Percentiles rank a stretch among this genome's conserved stretches.
Evolutionary conservation across 2,113 vertebrate genomes (phyloP).

Genomic region (Pachypanchax playfairii): DNA sequence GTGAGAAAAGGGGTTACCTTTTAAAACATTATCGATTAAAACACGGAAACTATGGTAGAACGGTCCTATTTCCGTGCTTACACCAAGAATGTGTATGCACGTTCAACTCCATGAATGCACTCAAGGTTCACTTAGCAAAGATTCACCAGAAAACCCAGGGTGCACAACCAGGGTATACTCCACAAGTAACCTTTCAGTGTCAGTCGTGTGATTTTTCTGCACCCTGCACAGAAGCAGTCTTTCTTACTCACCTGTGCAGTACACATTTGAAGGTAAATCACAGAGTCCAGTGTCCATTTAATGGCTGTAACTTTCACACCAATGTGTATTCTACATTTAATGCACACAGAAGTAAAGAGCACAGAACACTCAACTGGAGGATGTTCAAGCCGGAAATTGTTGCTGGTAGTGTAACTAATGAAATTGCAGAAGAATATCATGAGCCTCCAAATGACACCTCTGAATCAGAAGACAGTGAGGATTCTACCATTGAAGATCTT

Average conservation of each 20-base stretch:
- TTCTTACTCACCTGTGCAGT: constrained; percentile 7
- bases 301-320: constrained; percentile 11
- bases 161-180: no score
- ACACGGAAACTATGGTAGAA: no score
- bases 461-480: background rate
- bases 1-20: no score
- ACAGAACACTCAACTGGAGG: constrained; percentile 15
- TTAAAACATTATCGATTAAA: no score
- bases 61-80: no score
- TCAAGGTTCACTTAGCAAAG: background rate
- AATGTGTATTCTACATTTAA: constrained; percentile 26
- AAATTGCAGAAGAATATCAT: background rate
- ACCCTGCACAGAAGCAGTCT: constrained; percentile 1
- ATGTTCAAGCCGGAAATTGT: constrained; percentile 19
- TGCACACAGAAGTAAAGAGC: constrained; percentile 17
- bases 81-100: background rate
- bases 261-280: constrained; percentile 25
- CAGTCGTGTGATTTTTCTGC: constrained; percentile 18
- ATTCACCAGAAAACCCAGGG: constrained; percentile 4
- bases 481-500: background rate
- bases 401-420: constrained; percentile 2
- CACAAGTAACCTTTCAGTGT: constrained; percentile 4
- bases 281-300: constrained; percentile 18
- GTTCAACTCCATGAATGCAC: constrained; percentile 5
- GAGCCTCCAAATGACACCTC: background rate